Percentiles rank a stretch among this genome's conserved stretches.
Evolutionary conservation across 1,140 invertebrate genomes (phyloP).

Genomic region (Radopholus similis): DNA sequence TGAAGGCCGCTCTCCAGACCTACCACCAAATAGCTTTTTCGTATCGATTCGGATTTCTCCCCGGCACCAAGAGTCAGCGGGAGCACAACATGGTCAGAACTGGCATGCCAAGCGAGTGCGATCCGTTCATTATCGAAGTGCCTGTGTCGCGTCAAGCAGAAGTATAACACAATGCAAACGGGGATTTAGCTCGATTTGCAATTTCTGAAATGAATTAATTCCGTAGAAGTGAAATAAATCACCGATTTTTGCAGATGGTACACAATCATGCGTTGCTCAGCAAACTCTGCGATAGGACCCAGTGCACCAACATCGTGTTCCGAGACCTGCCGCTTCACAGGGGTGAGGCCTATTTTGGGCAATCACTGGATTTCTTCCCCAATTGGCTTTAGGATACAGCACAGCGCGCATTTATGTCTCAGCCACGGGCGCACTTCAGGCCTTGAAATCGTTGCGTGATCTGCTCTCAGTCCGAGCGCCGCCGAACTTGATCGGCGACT

Average conservation of each 20-base stretch:
- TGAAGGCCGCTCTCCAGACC: conserved; percentile 37
- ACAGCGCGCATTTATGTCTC: conserved; percentile 27
- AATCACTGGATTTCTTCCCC: too few species aligned
- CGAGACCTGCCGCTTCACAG: conserved; percentile 22
- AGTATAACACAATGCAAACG: too few species aligned
- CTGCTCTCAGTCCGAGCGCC: conserved; percentile 21
- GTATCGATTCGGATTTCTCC: conserved; percentile 32
- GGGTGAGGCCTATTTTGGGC: conserved; percentile 1
- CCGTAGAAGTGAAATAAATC: too few species aligned
- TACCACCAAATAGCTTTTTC: conserved; percentile 46
- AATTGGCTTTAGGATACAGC: conserved; percentile 21
- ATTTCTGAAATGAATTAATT: too few species aligned
- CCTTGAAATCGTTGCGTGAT: conserved; percentile 23
- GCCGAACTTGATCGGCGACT: conserved; percentile 23
- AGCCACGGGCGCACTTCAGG: conserved; percentile 23
- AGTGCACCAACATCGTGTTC: conserved; percentile 40
- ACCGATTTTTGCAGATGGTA: too few species aligned
- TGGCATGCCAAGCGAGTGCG: conserved; percentile 20
- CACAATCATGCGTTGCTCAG: conserved; percentile 28
- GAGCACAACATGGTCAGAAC: conserved; percentile 4
- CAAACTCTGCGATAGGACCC: conserved; percentile 12
- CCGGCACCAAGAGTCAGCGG: conserved; percentile 29
- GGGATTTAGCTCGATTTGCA: too few species aligned
- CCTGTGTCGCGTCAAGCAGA: conserved; percentile 10
- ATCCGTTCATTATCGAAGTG: conserved; percentile 44